Conservation (phyloP, 2,888 invertebrate genomes). For the Deilephila elpenor region DNA sequence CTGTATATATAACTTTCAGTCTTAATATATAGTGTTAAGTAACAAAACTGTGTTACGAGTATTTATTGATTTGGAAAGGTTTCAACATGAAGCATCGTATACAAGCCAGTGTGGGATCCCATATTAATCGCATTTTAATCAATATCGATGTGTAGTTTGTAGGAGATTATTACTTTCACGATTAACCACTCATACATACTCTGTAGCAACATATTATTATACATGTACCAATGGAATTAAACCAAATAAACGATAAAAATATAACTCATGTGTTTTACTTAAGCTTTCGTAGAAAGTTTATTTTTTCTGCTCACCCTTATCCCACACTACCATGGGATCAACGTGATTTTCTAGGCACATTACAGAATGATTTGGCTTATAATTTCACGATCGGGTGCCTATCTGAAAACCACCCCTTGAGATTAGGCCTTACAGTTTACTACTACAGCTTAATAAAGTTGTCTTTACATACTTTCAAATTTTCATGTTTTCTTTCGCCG, state of each 20-base stretch:
- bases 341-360: too few relatives aligned
- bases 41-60: conserved; percentile 11
- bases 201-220: conserved; percentile 17
- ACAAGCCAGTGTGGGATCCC: not conserved
- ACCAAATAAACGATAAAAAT: conserved; percentile 58
- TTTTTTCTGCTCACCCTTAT: too few relatives aligned
- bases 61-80: conserved; percentile 15
- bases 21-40: conserved; percentile 11
- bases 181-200: conserved; percentile 7
- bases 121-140: conserved; percentile 6
- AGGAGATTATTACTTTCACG: not conserved
- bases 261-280: not conserved
- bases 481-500: too few relatives aligned
- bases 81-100: not conserved
- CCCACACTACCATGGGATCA: too few relatives aligned
- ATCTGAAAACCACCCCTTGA: too few relatives aligned
- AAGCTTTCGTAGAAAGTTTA: too few relatives aligned
- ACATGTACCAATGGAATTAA: conserved; percentile 62
- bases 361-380: too few relatives aligned
- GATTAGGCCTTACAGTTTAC: too few relatives aligned
- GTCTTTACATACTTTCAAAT: too few relatives aligned
- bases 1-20: conserved; percentile 21
- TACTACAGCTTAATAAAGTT: too few relatives aligned
- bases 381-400: too few relatives aligned
- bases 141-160: conserved; percentile 24